Evolutionary conservation across 2,113 vertebrate genomes (phyloP).

Genomic region (Oncorhynchus tshawytscha): DNA sequence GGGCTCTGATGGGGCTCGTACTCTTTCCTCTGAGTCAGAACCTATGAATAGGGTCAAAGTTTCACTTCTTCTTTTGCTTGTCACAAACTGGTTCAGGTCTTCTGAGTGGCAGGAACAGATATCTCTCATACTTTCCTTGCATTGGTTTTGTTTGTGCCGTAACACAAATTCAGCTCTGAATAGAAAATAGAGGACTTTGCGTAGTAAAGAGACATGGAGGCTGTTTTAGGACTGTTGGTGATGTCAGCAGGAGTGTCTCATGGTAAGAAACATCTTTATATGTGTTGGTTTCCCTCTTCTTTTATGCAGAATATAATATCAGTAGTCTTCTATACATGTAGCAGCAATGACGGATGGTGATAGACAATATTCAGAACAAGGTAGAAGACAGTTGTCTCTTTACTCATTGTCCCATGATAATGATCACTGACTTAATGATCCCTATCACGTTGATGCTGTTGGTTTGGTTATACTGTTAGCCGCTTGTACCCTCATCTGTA

Average conservation of each 20-base stretch:
- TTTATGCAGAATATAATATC: background rate
- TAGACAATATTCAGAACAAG: no score
- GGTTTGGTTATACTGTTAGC: background rate
- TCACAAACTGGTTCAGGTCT: no score
- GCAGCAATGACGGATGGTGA: background rate
- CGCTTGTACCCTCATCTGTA: background rate
- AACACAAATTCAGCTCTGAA: no score
- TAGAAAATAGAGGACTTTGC: no score
- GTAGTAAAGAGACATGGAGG: background rate
- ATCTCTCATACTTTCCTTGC: no score
- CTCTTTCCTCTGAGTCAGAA: no score
- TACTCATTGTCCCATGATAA: background rate
- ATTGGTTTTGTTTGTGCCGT: no score
- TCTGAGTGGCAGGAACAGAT: no score
- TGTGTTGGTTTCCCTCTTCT: background rate
- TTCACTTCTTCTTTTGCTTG: no score
- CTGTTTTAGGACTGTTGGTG: background rate
- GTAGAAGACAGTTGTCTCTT: no score
- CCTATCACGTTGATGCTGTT: background rate
- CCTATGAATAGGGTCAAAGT: no score
- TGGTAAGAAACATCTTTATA: background rate
- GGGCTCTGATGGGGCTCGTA: no score
- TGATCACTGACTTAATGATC: background rate
- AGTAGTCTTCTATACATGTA: background rate
- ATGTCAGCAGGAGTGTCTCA: background rate